Evolutionary conservation across 2,113 vertebrate species (phyloP), one percentile per base, ranked within the genome.

Genomic region (Pluvialis apricaria): DNA sequence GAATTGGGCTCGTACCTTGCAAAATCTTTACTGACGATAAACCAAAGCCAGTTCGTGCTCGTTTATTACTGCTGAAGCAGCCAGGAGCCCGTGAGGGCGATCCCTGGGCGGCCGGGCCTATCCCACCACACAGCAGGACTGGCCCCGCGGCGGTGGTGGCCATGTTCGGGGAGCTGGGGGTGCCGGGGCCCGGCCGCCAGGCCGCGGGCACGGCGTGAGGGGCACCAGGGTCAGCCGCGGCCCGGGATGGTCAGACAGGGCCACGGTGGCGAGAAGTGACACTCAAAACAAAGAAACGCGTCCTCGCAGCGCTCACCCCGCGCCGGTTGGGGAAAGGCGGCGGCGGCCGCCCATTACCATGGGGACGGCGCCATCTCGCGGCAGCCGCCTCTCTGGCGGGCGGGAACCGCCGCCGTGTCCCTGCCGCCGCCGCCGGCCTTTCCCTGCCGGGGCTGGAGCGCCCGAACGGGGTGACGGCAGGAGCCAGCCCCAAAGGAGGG

Each of bases 231-330:
- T 2, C 28, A 24, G 15, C 40, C 9, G 3, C 54, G 25, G 52
- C 36, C 36, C 16, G 17, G 12, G 3, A 2, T 2, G 57, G 5
- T 15, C 58, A 21, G 15, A n/a, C 18, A 18, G 31, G 71, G 58
- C n/a, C 15, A 3, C 25, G 34, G 38, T 3, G 77, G 25, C n/a
- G 5, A 65, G 52, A 17, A 38, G 52, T 2, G 77, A 38, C 64
- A 4, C 12, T 7, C 20, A 6, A 28, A 34, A 14, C 40, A 32
- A 13, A 25, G 28, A 9, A 17, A 31, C 2, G 3, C 26, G 2
- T 1, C 13, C 2, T 3, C 15, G 6, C 34, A 0, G 2, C 6
- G 6, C 29, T 8, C 8, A 0, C n/a, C 28, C 0, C 1, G 40
- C 49, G 34, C 36, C 69, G 49, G 15, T 40, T 1, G 29, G 36